Percentiles rank a stretch among this genome's conserved stretches.
phyloP scores from a whole-genome alignment of 2,888 invertebrate genomes.

The Drosophila flavopinicola region DNA sequence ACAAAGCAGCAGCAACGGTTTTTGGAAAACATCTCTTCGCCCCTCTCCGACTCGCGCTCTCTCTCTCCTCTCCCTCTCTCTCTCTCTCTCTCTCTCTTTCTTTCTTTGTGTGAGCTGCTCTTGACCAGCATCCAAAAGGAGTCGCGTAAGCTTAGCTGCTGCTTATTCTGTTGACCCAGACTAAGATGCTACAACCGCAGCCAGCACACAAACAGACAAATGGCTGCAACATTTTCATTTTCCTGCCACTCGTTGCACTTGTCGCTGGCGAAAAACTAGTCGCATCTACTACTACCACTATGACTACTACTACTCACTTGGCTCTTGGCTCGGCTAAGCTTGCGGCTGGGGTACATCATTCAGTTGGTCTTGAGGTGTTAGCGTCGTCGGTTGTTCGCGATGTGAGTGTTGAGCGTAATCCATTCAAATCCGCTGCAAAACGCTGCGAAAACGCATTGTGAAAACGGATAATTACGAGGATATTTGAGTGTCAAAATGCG shows the following conservation, averaged over 20 bases:
- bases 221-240: constrained; percentile 36
- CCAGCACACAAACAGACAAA: too few relatives aligned
- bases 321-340: constrained; percentile 34
- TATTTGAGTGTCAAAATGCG: constrained; percentile 26
- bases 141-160: constrained; percentile 7
- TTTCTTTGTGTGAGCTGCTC: not conserved
- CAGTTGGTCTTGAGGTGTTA: constrained; percentile 79
- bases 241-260: constrained; percentile 49
- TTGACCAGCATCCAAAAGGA: constrained; percentile 7
- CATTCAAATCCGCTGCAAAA: not conserved
- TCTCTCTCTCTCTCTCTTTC: not conserved
- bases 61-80: not conserved
- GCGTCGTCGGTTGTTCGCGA: constrained; percentile 73
- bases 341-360: constrained; percentile 49
- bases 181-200: constrained; percentile 8
- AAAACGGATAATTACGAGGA: constrained; percentile 9
- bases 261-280: constrained; percentile 58
- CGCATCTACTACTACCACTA: constrained; percentile 44
- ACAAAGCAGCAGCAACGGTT: constrained; percentile 48
- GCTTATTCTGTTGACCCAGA: constrained; percentile 37
- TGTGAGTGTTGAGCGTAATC: constrained; percentile 30
- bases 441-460: not conserved
- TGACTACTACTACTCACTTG: constrained; percentile 15
- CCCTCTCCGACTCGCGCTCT: not conserved
- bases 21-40: constrained; percentile 5